Evolutionary conservation across 2,888 invertebrate species (phyloP), one percentile per base, ranked within the genome.

Genomic region (Pseudolycoriella hygida): DNA sequence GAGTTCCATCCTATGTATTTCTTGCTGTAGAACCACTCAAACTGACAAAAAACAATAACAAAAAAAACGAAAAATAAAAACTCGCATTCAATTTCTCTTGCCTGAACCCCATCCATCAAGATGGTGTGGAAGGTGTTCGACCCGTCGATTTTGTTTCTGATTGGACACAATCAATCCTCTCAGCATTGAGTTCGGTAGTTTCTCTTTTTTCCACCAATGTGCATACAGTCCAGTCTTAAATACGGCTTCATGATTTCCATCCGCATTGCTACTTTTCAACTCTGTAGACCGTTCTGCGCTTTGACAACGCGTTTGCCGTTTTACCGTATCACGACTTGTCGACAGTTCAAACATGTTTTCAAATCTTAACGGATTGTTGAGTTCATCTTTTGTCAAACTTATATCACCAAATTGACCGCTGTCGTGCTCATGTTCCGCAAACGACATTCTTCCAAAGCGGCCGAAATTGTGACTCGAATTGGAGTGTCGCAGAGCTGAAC

Each of bases 171-270:
- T 61, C 50, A 68, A 68, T 64, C 63, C 71, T 59, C 70, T 62
- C 61, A 75, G 67, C 65, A 76, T 72, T 64, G 71, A 74, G 61
- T 71, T 73, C 51, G 83, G 83, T 60, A 85, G 72, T 59, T 80
- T 80, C 60, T 83, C 84, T 72, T 88, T 88, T 70, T 87, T 78
- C 86, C 87, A 88, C 88, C 88, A 88, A 69, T 88, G 88, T 51
- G 86, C 87, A 65, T 88, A 88, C 65, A 88, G 70, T 57, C 85
- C 86, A 42, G 86, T 85, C 48, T 80, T 80, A 66, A 80, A 88
- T 58, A 80, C 52, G 50, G 50, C 38, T 44, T 46, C 20, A 34
- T 18, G 3, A 12, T 17, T 32, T 11, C 37, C 52, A 50, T 49
- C 15, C 14, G 3, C 12, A n/a, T 30, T 17, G 12, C 11, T 25